phyloP scores from a whole-genome alignment of 2,888 invertebrate species.

The Brenthis daphne region DNA sequence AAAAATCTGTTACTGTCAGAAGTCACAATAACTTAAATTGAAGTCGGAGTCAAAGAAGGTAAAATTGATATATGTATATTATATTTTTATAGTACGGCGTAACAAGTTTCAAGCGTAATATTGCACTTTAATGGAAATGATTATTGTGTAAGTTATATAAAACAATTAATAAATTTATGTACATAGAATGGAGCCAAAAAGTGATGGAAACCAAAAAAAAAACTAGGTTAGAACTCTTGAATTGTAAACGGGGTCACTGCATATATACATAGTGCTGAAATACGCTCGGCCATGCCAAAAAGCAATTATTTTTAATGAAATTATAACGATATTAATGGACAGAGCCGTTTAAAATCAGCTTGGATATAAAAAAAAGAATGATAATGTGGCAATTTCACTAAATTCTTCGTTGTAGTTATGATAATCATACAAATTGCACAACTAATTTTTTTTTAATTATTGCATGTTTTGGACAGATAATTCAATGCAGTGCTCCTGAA shows the following conservation, averaged over 20 bases:
- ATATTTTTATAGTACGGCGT: no score
- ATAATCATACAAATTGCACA: no score
- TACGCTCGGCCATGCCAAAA: conserved; percentile 7
- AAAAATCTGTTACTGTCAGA: no score
- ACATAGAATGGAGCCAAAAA: not conserved
- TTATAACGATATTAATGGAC: conserved; percentile 15
- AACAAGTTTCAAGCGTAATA: no score
- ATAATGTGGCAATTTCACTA: not conserved
- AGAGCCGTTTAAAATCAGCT: conserved; percentile 8
- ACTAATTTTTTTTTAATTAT: no score
- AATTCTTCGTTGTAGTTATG: not conserved
- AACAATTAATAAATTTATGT: not conserved
- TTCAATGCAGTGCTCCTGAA: no score
- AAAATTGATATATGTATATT: no score
- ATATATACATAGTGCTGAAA: conserved; percentile 11
- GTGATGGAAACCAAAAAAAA: conserved; percentile 1
- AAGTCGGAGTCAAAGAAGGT: no score
- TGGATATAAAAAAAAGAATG: not conserved
- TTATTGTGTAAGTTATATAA: not conserved
- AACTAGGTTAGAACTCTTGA: conserved; percentile 8
- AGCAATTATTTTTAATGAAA: conserved; percentile 24
- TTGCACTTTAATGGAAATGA: no score
- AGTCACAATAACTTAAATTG: no score
- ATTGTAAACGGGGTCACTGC: conserved; percentile 18
- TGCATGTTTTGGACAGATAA: no score